Percentiles rank a stretch among this genome's conserved stretches.
These are phyloP conservation scores for Platyrinchus mystaceus DNA, from an alignment of 2,797 vertebrate genomes.

Conservation along the genomic window DNA sequence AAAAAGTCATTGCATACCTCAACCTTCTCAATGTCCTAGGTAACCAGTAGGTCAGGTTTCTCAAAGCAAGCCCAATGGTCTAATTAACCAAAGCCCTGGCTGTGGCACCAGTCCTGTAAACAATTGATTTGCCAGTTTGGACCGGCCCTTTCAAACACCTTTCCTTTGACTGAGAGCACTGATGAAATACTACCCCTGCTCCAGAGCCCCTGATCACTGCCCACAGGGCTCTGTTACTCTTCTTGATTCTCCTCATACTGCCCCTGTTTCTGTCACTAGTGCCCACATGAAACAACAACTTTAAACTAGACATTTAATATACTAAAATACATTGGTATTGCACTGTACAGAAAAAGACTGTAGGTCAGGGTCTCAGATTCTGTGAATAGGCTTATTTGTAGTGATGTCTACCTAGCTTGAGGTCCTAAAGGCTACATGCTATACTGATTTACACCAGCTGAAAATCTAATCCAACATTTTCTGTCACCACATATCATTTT, in stretches of 20 bases:
- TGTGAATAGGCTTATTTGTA: background rate
- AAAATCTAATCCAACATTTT: background rate
- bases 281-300: background rate
- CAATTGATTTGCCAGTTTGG: background rate
- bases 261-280: background rate
- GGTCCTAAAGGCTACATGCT: background rate
- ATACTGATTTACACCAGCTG: background rate
- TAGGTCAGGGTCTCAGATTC: background rate
- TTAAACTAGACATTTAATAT: background rate
- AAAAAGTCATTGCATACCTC: background rate
- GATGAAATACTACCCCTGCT: background rate
- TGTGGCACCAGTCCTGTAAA: background rate
- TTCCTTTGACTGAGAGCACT: background rate
- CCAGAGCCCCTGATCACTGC: background rate
- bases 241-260: background rate
- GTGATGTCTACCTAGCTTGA: background rate
- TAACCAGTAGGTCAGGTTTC: background rate
- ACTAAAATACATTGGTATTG: background rate
- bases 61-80: rapidly evolving
- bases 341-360: background rate
- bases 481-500: background rate
- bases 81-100: background rate
- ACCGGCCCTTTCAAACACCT: background rate
- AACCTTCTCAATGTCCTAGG: background rate
- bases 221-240: background rate